phyloP scores from a whole-genome alignment of 2,797 vertebrate species.

The Lagorchestes hirsutus region DNA sequence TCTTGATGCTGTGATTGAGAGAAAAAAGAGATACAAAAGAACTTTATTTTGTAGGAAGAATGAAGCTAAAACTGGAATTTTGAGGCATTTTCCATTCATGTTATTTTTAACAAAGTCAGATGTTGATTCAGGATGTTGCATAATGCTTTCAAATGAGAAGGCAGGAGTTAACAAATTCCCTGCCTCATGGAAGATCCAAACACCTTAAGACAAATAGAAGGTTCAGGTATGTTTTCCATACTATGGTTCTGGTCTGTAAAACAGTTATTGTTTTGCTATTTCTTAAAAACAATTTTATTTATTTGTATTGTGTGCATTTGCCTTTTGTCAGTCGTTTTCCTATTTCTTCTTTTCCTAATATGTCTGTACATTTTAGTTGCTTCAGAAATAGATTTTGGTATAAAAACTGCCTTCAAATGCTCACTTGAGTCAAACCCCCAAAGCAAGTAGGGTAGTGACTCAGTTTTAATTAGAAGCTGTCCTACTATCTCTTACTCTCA shows the following conservation, averaged over 20 bases:
- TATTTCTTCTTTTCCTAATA: conserved; percentile 9
- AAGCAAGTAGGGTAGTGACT: conserved; percentile 71
- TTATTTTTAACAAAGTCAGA: conserved; percentile 48
- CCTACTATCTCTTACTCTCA: conserved; percentile 25
- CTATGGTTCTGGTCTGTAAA: conserved; percentile 56
- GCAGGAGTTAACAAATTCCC: conserved; percentile 72
- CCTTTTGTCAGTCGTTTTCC: conserved; percentile 60
- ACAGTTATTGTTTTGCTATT: conserved; percentile 70
- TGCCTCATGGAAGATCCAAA: conserved; percentile 63
- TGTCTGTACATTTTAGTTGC: conserved; percentile 61
- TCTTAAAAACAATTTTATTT: conserved; percentile 66
- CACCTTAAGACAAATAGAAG: conserved; percentile 54
- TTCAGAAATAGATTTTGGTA: conserved; percentile 72
- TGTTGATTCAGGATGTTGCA: conserved; percentile 52
- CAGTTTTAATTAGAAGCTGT: conserved; percentile 62
- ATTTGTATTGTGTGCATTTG: conserved; percentile 33
- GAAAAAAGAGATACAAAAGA: background rate
- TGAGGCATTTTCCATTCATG: conserved; percentile 36
- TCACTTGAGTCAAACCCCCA: conserved; percentile 55
- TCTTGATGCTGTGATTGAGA: background rate
- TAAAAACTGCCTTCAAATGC: conserved; percentile 64
- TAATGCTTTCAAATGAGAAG: conserved; percentile 64
- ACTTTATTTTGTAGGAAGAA: conserved; percentile 46
- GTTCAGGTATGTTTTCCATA: conserved; percentile 56
- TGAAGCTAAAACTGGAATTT: conserved; percentile 57